Conservation (phyloP, 2,113 vertebrate species). For the Sander lucioperca region DNA sequence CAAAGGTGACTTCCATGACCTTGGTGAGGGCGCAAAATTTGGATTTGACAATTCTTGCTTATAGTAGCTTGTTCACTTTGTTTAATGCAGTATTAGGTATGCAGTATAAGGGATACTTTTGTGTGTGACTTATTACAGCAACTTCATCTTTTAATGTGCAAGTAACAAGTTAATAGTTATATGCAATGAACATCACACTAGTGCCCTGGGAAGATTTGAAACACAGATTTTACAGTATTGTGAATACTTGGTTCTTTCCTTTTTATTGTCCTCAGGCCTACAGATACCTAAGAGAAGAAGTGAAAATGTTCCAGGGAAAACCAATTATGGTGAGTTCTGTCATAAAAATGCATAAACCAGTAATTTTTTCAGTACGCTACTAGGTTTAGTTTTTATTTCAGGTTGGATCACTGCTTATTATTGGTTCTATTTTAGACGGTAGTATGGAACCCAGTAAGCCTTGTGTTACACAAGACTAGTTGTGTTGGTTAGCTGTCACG, state of each 20-base stretch:
- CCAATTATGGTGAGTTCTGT: constrained; percentile 93
- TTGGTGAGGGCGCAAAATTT: background rate
- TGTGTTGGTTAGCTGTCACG: constrained; percentile 7
- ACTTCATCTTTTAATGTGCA: background rate
- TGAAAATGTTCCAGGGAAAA: constrained; percentile 99
- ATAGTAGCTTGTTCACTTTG: background rate
- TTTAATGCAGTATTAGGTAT: background rate
- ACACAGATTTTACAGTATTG: background rate
- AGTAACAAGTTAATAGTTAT: background rate
- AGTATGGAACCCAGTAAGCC: background rate
- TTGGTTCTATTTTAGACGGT: background rate
- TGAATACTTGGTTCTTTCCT: background rate
- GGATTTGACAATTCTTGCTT: background rate
- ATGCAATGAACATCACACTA: background rate
- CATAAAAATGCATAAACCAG: background rate
- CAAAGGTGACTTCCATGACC: background rate
- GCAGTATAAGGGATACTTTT: no score
- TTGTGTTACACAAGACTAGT: constrained; percentile 21
- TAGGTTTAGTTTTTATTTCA: background rate
- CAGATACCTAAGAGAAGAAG: constrained; percentile 97
- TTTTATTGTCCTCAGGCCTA: constrained; percentile 87
- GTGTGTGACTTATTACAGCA: background rate
- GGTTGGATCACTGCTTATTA: background rate
- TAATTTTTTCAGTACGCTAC: background rate
- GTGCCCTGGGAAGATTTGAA: background rate